Base-by-base conservation (phyloP, 2,797 vertebrate genomes). In the Pelodytes ibericus region DNA sequence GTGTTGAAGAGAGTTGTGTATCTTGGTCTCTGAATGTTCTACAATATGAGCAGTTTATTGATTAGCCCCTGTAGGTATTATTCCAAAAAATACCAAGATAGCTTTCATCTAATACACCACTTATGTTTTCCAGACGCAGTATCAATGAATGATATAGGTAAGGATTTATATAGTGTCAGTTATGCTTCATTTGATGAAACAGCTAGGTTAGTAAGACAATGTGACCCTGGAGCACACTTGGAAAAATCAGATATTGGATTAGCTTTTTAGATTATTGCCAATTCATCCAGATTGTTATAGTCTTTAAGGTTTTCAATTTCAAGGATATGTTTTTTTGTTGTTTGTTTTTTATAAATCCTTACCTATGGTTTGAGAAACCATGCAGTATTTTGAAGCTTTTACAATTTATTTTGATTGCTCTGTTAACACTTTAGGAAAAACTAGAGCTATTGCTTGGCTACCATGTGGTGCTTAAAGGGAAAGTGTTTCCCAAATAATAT, bases 31-130 rank as follows among this genome's bases (percentile, higher is more conserved):
- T 22, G n/a, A 16, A 24, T 53, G 4, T 24, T 53, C 20, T 53
- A 24, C 7, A 4, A 5, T 6, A 53, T 53, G 22, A 53, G 22
- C 8, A 0, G 2, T 53, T 53, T 53, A 53, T 53, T 53, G 49
- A 53, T 53, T 53, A 53, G n/a, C 49, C 49, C 49, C 49, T 53
- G 11, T 22, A 53, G 49, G 49, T 53, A n/a, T 49, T 49, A 53
- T 53, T 53, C 7, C 16, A 22, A 53, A 53, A 20, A 53, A 53
- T 22, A 53, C 6, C 6, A 4, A 53, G 49, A 53, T 20, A 53
- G 15, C 11, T 53, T 53, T 53, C 49, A 53, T 53, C 49, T 53
- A 24, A 53, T 11, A 44, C 41, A 44, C 49, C 20, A 24, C 49
- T 53, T 53, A 24, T 53, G 49, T 53, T 53, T 24, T 53, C 49